Conservation (phyloP, 1,140 invertebrate species). For the Sarcophaga peregrina region DNA sequence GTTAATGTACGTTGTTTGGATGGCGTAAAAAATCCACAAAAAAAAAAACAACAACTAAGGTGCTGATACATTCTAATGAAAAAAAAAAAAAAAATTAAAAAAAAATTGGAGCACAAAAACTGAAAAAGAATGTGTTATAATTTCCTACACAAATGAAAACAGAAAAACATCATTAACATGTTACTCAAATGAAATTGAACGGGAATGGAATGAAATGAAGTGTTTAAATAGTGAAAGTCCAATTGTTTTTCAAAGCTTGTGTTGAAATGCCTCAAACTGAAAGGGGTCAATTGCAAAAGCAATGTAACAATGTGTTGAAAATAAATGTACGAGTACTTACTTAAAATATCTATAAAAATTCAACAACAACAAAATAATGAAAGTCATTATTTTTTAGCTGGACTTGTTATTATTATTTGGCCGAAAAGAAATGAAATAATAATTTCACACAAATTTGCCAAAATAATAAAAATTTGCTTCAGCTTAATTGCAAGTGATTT, state of each 20-base stretch:
- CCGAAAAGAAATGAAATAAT: not conserved
- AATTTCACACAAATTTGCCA: not conserved
- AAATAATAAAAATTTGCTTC: not conserved
- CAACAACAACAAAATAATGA: too few relatives aligned
- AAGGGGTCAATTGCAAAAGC: too few relatives aligned
- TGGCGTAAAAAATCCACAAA: not conserved
- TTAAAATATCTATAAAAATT: too few relatives aligned
- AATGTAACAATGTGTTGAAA: too few relatives aligned
- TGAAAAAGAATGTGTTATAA: slow-evolving; percentile 10
- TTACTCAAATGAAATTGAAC: too few relatives aligned
- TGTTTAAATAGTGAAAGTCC: too few relatives aligned
- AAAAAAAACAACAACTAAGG: not conserved
- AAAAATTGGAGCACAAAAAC: not conserved
- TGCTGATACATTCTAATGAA: slow-evolving; percentile 6
- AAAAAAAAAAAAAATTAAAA: not conserved
- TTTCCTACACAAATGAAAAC: not conserved
- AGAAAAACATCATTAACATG: not conserved
- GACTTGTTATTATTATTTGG: not conserved
- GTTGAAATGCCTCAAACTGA: too few relatives aligned
- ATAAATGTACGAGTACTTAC: too few relatives aligned
- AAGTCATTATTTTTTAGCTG: too few relatives aligned
- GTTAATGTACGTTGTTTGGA: not conserved
- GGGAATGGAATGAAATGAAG: too few relatives aligned
- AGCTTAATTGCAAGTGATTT: not conserved
- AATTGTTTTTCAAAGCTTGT: too few relatives aligned